phyloP scores from a whole-genome alignment of 2,113 vertebrate species.

The Meleagris gallopavo region DNA sequence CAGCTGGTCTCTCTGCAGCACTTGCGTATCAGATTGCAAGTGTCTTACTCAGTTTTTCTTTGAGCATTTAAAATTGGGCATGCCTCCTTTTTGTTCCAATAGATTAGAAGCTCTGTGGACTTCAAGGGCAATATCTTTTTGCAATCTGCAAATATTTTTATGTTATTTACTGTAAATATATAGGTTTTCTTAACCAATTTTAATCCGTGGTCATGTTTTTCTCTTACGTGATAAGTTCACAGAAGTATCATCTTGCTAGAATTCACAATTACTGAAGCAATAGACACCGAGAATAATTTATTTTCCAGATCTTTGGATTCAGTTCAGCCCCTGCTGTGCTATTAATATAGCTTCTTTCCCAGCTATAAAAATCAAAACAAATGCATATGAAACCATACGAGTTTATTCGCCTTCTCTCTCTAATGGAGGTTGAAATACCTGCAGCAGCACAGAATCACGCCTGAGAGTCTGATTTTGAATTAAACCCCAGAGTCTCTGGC shows the following conservation, averaged over 20 bases:
- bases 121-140: background rate
- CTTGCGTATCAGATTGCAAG: background rate
- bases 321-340: conserved; percentile 45
- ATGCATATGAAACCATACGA: background rate
- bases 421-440: conserved; percentile 48
- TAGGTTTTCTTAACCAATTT: background rate
- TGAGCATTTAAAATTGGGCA: background rate
- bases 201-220: background rate
- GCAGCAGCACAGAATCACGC: conserved; percentile 32
- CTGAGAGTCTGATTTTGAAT: conserved; percentile 42
- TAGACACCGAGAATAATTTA: conserved; percentile 33
- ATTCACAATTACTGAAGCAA: conserved; percentile 15
- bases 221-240: background rate
- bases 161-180: conserved; percentile 32
- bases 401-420: background rate
- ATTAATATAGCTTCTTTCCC: conserved; percentile 35
- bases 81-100: background rate
- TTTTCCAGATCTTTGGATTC: conserved; percentile 48
- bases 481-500: conserved; percentile 13
- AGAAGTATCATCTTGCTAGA: background rate
- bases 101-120: background rate
- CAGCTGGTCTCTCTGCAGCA: background rate
- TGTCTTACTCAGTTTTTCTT: background rate
- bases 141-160: conserved; percentile 10
- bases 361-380: conserved; percentile 50